These are phyloP conservation scores for Phalacrocorax aristotelis DNA, from an alignment of 2,113 vertebrate genomes.

Conservation along the genomic window DNA sequence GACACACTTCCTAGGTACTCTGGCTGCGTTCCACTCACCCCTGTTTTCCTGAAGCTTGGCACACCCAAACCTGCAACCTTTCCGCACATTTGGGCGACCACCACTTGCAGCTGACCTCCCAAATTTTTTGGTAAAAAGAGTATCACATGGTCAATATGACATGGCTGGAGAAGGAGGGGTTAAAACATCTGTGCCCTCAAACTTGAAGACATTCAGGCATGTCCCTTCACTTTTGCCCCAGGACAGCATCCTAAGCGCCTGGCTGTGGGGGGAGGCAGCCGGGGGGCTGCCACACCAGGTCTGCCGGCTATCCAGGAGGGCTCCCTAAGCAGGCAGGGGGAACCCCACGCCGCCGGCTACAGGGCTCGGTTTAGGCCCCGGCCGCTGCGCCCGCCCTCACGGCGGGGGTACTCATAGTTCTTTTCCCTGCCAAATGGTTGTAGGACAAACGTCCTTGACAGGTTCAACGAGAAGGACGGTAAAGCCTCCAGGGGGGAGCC, in stretches of 20 bases:
- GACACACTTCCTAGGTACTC: background rate
- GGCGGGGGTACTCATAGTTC: accelerated
- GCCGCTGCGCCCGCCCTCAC: background rate
- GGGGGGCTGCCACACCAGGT: accelerated
- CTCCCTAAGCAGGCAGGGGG: background rate
- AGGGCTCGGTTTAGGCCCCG: background rate
- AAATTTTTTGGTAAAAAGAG: too few relatives aligned
- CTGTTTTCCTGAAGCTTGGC: background rate
- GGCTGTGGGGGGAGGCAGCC: background rate
- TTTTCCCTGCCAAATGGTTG: background rate
- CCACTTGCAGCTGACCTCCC: background rate
- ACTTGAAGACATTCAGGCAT: background rate
- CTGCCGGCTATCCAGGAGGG: background rate
- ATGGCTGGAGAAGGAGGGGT: background rate
- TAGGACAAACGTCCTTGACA: background rate
- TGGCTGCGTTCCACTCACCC: background rate
- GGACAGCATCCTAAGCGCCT: accelerated
- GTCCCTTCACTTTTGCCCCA: background rate
- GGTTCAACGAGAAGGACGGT: background rate
- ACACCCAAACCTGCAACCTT: background rate
- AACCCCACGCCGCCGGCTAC: too few relatives aligned
- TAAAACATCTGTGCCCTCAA: background rate
- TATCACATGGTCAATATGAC: background rate
- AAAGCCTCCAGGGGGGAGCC: background rate
- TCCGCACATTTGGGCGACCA: background rate